phyloP scores from a whole-genome alignment of 2,797 vertebrate species.

The Anomalospiza imberbis region DNA sequence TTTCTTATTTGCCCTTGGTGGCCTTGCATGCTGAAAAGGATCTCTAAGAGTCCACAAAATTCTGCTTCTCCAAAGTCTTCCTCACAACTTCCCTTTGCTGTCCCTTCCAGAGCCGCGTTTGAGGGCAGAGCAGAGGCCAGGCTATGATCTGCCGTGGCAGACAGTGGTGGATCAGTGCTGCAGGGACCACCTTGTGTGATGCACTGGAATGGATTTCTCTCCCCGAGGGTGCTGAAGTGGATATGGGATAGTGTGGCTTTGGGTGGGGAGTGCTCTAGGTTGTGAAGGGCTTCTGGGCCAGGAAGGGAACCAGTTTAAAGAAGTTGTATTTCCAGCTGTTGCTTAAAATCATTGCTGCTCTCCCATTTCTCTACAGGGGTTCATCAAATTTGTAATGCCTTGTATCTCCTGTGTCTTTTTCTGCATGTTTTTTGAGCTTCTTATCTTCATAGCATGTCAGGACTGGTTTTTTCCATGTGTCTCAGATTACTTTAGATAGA shows the following conservation, averaged over 20 bases:
- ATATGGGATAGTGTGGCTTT: background rate
- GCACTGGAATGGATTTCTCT: background rate
- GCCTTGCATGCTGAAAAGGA: background rate
- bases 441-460: background rate
- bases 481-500: background rate
- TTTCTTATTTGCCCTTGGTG: background rate
- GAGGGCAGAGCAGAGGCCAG: background rate
- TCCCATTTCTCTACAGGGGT: background rate
- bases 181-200: background rate
- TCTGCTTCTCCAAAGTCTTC: background rate
- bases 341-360: background rate
- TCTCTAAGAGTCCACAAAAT: background rate
- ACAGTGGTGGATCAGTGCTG: background rate
- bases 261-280: background rate
- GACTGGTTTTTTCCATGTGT: background rate
- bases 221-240: background rate
- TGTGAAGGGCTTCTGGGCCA: background rate
- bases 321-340: background rate
- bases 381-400: background rate
- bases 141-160: accelerated
- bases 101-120: background rate
- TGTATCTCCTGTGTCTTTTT: background rate
- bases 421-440: background rate
- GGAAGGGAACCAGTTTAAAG: background rate
- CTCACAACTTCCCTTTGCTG: background rate